Conservation (phyloP, 2,888 invertebrate species). For the Plagiodera versicolora region DNA sequence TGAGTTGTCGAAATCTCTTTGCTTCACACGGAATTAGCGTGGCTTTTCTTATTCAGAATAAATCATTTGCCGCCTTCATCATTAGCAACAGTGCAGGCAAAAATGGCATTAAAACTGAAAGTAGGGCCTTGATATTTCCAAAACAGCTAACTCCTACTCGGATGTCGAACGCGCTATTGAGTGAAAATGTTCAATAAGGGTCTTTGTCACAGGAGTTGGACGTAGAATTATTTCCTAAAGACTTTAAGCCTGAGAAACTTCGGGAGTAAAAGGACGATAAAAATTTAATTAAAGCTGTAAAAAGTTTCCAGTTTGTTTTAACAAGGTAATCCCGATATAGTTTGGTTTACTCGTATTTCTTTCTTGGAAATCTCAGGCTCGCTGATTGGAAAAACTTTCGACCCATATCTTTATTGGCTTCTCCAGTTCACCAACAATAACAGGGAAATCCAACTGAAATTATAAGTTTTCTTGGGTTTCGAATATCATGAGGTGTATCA, state of each 20-base stretch:
- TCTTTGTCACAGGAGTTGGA: slow-evolving; percentile 16
- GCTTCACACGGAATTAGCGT: not conserved
- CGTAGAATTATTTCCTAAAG: slow-evolving; percentile 13
- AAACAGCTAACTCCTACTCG: not conserved
- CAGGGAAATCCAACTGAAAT: not conserved
- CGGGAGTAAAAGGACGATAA: slow-evolving; percentile 13
- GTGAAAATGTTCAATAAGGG: slow-evolving; percentile 16
- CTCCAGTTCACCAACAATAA: not conserved
- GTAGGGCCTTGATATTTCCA: slow-evolving; percentile 4
- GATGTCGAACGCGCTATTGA: slow-evolving; percentile 7
- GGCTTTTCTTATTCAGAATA: not conserved
- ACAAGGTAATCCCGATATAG: slow-evolving; percentile 13
- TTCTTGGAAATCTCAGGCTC: not conserved
- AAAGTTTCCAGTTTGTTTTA: slow-evolving; percentile 15
- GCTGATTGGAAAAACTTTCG: slow-evolving; percentile 2
- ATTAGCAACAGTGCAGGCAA: not conserved
- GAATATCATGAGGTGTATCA: not conserved
- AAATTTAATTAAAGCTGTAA: slow-evolving; percentile 15
- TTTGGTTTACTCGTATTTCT: slow-evolving; percentile 3
- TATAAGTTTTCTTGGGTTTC: not conserved
- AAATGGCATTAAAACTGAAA: not conserved
- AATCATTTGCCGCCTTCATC: not conserved
- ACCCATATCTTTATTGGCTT: slow-evolving; percentile 4
- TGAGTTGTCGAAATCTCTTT: not conserved
- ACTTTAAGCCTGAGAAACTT: slow-evolving; percentile 12